A percentile compares a stretch with the other conserved stretches of the same genome.
phyloP scores from a whole-genome alignment of 2,797 vertebrate species.

The Gobio occitaniae region DNA sequence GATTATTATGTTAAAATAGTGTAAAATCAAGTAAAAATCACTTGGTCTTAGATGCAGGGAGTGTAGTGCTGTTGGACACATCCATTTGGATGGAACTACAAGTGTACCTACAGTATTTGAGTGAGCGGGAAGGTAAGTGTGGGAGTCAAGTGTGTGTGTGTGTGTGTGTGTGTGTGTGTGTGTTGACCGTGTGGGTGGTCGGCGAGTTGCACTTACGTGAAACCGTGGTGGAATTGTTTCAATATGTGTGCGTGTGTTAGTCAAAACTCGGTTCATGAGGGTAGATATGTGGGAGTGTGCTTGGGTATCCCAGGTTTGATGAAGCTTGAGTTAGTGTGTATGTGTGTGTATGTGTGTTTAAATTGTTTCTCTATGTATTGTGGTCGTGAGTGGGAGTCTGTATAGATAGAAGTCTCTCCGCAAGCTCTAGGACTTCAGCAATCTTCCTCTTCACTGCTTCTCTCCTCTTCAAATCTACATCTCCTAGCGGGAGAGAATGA shows the following conservation, averaged over 20 bases:
- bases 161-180: constrained; percentile 2
- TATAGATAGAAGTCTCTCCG: constrained; percentile 81
- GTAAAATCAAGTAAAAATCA: constrained; percentile 16
- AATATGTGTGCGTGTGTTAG: constrained; percentile 30
- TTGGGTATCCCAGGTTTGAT: constrained; percentile 27
- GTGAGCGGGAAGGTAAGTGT: constrained; percentile 18
- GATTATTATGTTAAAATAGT: neutral
- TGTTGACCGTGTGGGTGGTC: constrained; percentile 41
- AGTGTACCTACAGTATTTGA: constrained; percentile 9
- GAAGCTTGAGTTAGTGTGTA: constrained; percentile 22
- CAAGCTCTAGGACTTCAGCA: constrained; percentile 83
- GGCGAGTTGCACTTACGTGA: constrained; percentile 21
- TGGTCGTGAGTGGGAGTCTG: constrained; percentile 65
- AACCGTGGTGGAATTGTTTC: constrained; percentile 25
- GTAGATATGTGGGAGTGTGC: constrained; percentile 41
- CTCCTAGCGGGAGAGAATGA: constrained; percentile 72
- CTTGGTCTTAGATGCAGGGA: neutral
- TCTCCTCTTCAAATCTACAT: constrained; percentile 77
- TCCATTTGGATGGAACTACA: constrained; percentile 21
- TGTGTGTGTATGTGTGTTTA: constrained; percentile 27
- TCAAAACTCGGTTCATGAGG: constrained; percentile 31
- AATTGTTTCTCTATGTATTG: constrained; percentile 52
- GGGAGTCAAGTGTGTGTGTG: constrained; percentile 32
- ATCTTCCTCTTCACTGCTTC: constrained; percentile 86
- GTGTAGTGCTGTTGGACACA: constrained; percentile 25